Evolutionary conservation across 2,888 invertebrate species (phyloP).

Genomic region (Campopleginae sp.): DNA sequence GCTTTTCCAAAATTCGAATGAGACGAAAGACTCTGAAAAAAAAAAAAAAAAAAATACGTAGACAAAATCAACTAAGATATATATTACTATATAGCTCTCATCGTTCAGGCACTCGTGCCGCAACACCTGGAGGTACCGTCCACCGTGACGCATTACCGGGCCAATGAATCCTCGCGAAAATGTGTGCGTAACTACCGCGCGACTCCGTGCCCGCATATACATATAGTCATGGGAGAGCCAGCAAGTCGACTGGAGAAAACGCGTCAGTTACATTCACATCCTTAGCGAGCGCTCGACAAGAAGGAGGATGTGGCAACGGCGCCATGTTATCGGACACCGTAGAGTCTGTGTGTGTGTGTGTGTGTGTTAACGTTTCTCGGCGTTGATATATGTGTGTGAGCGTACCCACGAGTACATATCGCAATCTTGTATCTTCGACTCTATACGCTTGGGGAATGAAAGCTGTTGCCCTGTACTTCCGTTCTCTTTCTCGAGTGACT

Average conservation of each 20-base stretch:
- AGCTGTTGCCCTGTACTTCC: slow-evolving; percentile 50
- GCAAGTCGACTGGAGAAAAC: slow-evolving; percentile 46
- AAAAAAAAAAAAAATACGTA: not conserved
- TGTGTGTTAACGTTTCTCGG: slow-evolving; percentile 44
- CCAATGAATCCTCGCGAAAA: slow-evolving; percentile 21
- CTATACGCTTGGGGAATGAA: slow-evolving; percentile 24
- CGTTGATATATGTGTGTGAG: slow-evolving; percentile 13
- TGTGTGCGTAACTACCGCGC: not conserved
- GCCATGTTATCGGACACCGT: slow-evolving; percentile 68
- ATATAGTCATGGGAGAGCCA: not conserved
- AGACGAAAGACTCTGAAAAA: not conserved
- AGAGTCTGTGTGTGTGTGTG: slow-evolving; percentile 41
- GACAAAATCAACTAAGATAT: not conserved
- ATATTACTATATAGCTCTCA: too few species aligned
- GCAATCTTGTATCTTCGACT: slow-evolving; percentile 25
- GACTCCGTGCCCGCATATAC: not conserved
- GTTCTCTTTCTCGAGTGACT: slow-evolving; percentile 52
- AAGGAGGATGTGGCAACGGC: slow-evolving; percentile 67
- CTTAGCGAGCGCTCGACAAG: slow-evolving; percentile 47
- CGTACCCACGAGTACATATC: slow-evolving; percentile 37
- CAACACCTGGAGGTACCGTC: slow-evolving; percentile 3
- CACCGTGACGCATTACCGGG: slow-evolving; percentile 21
- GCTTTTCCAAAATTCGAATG: not conserved
- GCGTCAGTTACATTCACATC: slow-evolving; percentile 25
- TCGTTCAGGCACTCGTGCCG: too few species aligned